Percentiles rank a stretch among this genome's conserved stretches.
phyloP scores from a whole-genome alignment of 1,140 invertebrate species.

The Ridgeia piscesae region DNA sequence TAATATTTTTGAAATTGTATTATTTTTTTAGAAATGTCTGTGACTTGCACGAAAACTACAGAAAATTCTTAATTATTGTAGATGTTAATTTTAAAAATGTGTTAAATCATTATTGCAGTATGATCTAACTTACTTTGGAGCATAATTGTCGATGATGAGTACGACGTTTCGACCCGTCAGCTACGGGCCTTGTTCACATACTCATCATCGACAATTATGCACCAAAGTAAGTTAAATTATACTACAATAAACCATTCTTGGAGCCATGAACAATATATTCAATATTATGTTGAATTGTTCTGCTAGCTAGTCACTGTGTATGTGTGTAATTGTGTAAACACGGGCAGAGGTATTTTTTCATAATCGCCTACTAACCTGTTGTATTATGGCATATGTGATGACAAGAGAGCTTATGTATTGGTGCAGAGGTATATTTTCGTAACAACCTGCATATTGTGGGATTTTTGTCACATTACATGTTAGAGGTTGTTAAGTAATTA shows the following conservation, averaged over 20 bases:
- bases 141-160: too few relatives aligned
- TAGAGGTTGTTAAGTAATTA: background rate
- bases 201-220: too few relatives aligned
- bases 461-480: background rate
- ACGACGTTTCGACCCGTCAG: too few relatives aligned
- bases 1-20: background rate
- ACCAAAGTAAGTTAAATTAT: too few relatives aligned
- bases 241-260: too few relatives aligned
- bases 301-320: background rate
- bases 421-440: background rate
- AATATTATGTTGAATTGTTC: background rate
- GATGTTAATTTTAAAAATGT: too few relatives aligned
- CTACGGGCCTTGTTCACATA: too few relatives aligned
- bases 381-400: too few relatives aligned
- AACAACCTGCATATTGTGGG: background rate
- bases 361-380: background rate
- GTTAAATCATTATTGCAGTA: too few relatives aligned
- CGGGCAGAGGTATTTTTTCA: background rate
- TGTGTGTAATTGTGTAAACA: background rate
- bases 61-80: background rate
- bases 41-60: background rate
- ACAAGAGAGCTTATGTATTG: too few relatives aligned
- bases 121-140: too few relatives aligned
- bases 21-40: background rate
- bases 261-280: too few relatives aligned